Percentiles rank a stretch among this genome's conserved stretches.
These are phyloP conservation scores for Borostomias antarcticus DNA, from an alignment of 2,797 vertebrate genomes.

Conservation along the genomic window DNA sequence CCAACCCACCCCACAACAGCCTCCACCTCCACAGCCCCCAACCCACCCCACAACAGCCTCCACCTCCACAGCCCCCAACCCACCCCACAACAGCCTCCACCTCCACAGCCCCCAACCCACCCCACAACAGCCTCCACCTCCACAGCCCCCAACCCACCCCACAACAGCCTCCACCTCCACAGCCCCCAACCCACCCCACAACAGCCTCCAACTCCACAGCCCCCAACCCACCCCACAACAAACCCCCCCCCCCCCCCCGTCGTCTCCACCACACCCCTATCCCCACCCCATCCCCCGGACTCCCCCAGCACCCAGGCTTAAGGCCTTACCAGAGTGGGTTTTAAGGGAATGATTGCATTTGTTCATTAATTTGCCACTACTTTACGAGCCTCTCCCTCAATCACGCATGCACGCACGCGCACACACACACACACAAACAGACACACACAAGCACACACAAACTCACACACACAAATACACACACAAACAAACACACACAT, in stretches of 20 bases:
- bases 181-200: too few relatives aligned
- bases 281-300: neutral
- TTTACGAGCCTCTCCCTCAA: neutral
- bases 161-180: constrained; percentile 7
- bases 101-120: too few relatives aligned
- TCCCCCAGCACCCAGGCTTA: too few relatives aligned
- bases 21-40: too few relatives aligned
- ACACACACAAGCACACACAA: constrained; percentile 3
- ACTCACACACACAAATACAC: neutral
- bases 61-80: too few relatives aligned
- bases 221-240: too few relatives aligned
- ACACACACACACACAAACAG: constrained; percentile 5
- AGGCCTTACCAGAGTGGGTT: constrained; percentile 7
- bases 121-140: constrained; percentile 5
- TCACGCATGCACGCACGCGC: neutral
- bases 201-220: too few relatives aligned
- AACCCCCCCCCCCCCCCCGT: constrained; percentile 3
- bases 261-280: too few relatives aligned
- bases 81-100: constrained; percentile 4
- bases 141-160: too few relatives aligned
- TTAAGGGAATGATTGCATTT: constrained; percentile 27
- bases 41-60: too few relatives aligned
- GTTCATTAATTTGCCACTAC: constrained; percentile 34
- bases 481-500: neutral
- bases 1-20: neutral